These are phyloP conservation scores for Oxyura jamaicensis DNA, from an alignment of 2,113 vertebrate genomes.

Conservation along the genomic window DNA sequence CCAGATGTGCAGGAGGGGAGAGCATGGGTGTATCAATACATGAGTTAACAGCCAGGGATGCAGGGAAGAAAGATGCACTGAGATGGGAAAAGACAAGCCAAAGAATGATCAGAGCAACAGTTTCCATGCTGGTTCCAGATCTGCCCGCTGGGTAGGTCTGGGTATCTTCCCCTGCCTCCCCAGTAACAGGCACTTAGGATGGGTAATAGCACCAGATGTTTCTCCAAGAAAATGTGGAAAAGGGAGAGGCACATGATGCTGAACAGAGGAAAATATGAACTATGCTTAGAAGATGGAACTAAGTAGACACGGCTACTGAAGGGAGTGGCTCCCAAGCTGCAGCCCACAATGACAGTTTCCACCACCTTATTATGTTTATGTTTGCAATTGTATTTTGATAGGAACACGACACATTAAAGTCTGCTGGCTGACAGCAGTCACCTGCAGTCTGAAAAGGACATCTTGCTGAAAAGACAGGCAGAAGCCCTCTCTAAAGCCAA, in stretches of 20 bases:
- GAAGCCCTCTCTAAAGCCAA: background rate
- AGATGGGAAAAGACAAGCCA: background rate
- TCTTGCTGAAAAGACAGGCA: background rate
- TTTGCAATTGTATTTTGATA: background rate
- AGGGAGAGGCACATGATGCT: background rate
- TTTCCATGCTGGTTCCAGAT: background rate
- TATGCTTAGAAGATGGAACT: background rate
- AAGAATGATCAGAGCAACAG: background rate
- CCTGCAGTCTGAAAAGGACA: too few relatives aligned
- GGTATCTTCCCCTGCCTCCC: background rate
- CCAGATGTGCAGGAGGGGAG: background rate
- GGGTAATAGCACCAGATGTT: background rate
- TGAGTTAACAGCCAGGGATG: background rate
- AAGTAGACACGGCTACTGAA: background rate
- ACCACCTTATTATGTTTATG: fast-evolving
- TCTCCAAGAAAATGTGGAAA: background rate
- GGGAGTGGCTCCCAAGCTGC: background rate
- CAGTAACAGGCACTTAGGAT: background rate
- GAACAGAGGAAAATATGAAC: background rate
- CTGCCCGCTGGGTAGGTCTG: background rate
- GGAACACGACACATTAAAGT: background rate
- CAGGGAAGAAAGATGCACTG: background rate
- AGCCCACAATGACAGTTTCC: background rate
- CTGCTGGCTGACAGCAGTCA: background rate
- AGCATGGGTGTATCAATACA: background rate